Evolutionary conservation across 1,140 invertebrate genomes (phyloP).

Genomic region (Trichonephila inaurata): DNA sequence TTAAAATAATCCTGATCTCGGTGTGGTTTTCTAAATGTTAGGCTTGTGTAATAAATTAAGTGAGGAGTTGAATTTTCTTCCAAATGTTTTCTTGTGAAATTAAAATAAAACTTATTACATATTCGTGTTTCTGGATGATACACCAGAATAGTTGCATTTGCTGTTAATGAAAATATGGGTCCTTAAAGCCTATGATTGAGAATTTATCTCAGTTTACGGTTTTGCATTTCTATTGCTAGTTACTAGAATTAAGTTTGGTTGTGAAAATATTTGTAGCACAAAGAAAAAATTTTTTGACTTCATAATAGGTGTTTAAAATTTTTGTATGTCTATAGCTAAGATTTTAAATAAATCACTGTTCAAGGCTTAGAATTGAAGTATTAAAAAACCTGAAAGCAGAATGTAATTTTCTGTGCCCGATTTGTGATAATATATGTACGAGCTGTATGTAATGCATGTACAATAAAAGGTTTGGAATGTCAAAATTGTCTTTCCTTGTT

Average conservation of each 20-base stretch:
- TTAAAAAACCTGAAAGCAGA: background rate
- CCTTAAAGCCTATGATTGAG: background rate
- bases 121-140: background rate
- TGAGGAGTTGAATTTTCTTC: background rate
- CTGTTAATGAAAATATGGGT: background rate
- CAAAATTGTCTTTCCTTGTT: background rate
- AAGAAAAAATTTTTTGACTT: background rate
- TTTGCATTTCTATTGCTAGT: slow-evolving; percentile 2
- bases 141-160: background rate
- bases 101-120: background rate
- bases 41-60: background rate
- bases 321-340: slow-evolving; percentile 27
- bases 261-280: background rate
- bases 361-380: slow-evolving; percentile 7
- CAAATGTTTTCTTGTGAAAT: background rate
- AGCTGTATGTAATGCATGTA: slow-evolving; percentile 6
- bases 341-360: slow-evolving; percentile 7
- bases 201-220: background rate
- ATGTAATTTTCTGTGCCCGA: background rate
- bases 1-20: too few relatives aligned
- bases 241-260: slow-evolving; percentile 5
- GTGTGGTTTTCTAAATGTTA: background rate
- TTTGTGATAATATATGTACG: slow-evolving; percentile 2
- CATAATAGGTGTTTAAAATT: background rate
- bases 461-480: slow-evolving; percentile 35